A percentile compares a stretch with the other conserved stretches of the same genome.
These are phyloP conservation scores for Menura novaehollandiae DNA, from an alignment of 2,113 vertebrate species.

Conservation along the genomic window DNA sequence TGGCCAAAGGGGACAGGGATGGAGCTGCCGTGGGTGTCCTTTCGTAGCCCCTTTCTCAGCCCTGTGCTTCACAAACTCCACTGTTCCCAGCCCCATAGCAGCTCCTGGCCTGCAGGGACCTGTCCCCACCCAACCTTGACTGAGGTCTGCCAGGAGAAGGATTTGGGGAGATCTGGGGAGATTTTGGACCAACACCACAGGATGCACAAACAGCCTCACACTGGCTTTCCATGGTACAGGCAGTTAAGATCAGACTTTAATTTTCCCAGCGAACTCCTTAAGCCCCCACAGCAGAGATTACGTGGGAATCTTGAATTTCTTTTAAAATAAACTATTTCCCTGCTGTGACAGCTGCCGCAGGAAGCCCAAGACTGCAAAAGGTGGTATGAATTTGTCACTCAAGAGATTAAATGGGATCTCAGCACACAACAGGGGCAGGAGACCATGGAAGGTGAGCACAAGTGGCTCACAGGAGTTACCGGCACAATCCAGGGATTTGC, in stretches of 20 bases:
- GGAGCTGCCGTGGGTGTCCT: background rate
- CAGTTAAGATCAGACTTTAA: background rate
- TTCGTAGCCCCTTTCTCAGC: background rate
- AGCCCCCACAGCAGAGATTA: background rate
- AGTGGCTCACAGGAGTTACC: accelerated
- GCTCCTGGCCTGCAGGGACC: background rate
- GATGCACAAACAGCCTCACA: background rate
- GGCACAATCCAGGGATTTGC: background rate
- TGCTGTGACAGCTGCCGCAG: background rate
- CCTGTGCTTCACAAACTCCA: background rate
- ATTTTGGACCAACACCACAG: background rate
- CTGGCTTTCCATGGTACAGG: background rate
- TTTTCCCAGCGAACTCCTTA: background rate
- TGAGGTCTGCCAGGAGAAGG: background rate
- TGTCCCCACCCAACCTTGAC: background rate
- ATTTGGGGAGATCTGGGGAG: background rate
- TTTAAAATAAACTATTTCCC: accelerated
- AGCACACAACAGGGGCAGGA: background rate
- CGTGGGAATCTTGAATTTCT: background rate
- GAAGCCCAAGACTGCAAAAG: background rate
- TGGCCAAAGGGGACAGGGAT: background rate
- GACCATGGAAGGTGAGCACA: accelerated
- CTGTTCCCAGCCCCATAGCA: background rate
- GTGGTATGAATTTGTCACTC: background rate
- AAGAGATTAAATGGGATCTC: background rate